Conservation (phyloP, 2,113 vertebrate species). For the Aspidoscelis tigris region DNA sequence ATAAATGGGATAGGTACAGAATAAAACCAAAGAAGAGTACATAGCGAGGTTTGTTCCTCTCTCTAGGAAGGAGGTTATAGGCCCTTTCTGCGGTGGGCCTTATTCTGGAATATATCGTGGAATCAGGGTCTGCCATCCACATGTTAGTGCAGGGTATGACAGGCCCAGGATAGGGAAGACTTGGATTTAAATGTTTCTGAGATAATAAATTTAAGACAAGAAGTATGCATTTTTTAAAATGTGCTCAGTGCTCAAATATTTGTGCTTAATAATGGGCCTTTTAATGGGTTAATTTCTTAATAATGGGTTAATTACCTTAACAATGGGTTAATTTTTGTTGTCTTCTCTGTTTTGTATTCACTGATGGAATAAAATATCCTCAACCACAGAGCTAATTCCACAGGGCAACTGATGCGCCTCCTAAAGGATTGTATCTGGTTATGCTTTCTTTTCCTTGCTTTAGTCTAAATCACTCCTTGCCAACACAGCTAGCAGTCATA, state of each 20-base stretch:
- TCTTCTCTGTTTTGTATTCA: not conserved
- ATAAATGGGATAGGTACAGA: not conserved
- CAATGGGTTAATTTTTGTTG: not conserved
- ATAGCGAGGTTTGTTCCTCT: not conserved
- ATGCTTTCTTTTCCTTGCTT: not conserved
- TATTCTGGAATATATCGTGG: too few relatives aligned
- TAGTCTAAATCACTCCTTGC: too few relatives aligned
- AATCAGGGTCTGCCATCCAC: too few relatives aligned
- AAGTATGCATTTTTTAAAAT: not conserved
- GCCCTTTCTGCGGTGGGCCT: too few relatives aligned
- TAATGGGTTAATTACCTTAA: not conserved
- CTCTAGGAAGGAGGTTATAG: too few relatives aligned
- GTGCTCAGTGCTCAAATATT: not conserved
- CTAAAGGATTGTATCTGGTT: not conserved
- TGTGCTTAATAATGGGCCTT: not conserved
- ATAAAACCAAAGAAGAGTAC: not conserved
- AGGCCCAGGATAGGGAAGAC: not conserved
- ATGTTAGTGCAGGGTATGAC: too few relatives aligned
- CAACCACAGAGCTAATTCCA: too few relatives aligned
- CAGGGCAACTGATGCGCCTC: not conserved
- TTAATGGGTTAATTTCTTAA: not conserved
- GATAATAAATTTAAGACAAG: not conserved
- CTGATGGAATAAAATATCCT: not conserved
- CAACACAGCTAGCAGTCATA: not conserved
- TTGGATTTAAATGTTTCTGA: not conserved